phyloP scores from a whole-genome alignment of 2,113 vertebrate genomes.

The Eclectus roratus region DNA sequence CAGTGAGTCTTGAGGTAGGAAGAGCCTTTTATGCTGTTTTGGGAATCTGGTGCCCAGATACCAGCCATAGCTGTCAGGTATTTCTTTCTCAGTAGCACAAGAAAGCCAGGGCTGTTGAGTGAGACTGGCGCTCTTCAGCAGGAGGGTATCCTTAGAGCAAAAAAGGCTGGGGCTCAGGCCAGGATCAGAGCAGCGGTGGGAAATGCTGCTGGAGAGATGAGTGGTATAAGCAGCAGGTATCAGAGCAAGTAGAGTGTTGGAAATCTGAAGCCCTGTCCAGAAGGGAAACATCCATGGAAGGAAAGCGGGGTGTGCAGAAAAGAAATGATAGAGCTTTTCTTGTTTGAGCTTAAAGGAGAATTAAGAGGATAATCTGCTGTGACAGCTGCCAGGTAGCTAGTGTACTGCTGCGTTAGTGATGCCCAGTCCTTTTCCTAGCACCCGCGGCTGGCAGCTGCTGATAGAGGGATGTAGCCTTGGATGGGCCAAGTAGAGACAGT shows the following conservation, averaged over 20 bases:
- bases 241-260: neutral
- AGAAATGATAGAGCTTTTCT: constrained; percentile 38
- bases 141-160: accelerated
- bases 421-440: neutral
- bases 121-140: neutral
- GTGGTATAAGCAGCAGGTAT: neutral
- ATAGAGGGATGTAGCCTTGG: neutral
- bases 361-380: constrained; percentile 40
- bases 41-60: neutral
- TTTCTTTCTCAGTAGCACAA: neutral
- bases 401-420: neutral
- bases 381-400: constrained; percentile 25
- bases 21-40: neutral
- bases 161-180: neutral
- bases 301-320: neutral
- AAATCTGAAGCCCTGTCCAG: neutral
- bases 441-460: neutral
- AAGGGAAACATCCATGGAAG: neutral
- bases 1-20: neutral
- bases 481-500: neutral
- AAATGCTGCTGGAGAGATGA: neutral
- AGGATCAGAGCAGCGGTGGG: neutral
- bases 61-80: accelerated
- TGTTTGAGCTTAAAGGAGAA: constrained; percentile 33
- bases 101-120: neutral